Evolutionary conservation across 2,888 invertebrate species (phyloP), one percentile per base, ranked within the genome.

Genomic region (Andrena hattorfiana): DNA sequence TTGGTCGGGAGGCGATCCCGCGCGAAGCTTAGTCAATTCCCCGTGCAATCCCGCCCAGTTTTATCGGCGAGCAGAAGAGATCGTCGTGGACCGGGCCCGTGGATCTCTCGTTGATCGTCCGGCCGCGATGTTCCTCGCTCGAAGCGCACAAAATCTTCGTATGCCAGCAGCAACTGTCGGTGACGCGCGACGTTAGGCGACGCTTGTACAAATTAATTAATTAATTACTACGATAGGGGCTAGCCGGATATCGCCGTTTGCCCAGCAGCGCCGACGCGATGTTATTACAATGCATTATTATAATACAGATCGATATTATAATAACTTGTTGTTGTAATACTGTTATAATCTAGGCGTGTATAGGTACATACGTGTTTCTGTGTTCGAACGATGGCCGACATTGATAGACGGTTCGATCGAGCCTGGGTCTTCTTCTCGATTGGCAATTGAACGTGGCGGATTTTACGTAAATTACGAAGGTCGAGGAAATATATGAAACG

Each of bases 21-120:
- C 64, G 64, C 51, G 42, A 42, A 35, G 68, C 70, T 82, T 70
- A 62, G 77, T 73, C 77, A 81, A 81, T 81, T 83, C 81, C 72
- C 72, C 51, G 64, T 69, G 76, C 82, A 70, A 71, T 81, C 70
- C 60, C 35, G 69, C 10, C 42, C 30, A 71, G 60, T 66, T 75
- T 60, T 70, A 70, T 67, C 77, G 64, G 32, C 26, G 56, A 13
- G 42, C 13, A 3, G 42, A 16, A 8, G 28, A 76, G 28, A 76
- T 56, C 74, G 69, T 59, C 72, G 67, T 23, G 16, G 71, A 78
- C 71, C 54, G 3, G 16, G 28, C 10, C 10, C 26, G 32, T 4
- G 7, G 10, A 62, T 48, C 42, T 42, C 42, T 16, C 30, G 16
- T 28, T 59, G 28, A n/a, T 8, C 10, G n/a, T 42, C 20, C 28